Base-by-base conservation (phyloP, 2,888 invertebrate genomes). In the Alloscopus bannaensis region DNA sequence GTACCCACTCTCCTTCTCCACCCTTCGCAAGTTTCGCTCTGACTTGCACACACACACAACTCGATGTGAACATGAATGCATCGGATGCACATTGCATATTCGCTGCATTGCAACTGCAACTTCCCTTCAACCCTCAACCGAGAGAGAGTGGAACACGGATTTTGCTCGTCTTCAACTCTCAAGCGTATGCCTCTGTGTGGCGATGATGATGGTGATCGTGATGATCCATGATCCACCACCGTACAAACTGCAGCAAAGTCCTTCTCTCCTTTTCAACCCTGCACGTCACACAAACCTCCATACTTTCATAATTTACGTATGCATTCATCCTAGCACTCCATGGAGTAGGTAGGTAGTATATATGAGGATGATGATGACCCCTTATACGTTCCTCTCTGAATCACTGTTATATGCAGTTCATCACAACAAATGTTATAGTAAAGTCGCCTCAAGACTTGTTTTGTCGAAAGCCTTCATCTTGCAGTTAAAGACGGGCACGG, bases 331-430 rank as follows among this genome's bases (percentile, higher is more conserved):
- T n/a, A n/a, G n/a, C n/a, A n/a, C n/a, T n/a, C n/a, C n/a, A n/a
- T n/a, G n/a, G n/a, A n/a, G n/a, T n/a, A n/a, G n/a, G n/a, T n/a
- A n/a, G n/a, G n/a, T n/a, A n/a, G n/a, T n/a, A n/a, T n/a, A n/a
- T n/a, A n/a, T n/a, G n/a, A n/a, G n/a, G n/a, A n/a, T n/a, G n/a
- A n/a, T n/a, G n/a, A n/a, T n/a, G n/a, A n/a, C n/a, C n/a, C n/a
- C n/a, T n/a, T n/a, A n/a, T n/a, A n/a, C n/a, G n/a, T n/a, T n/a
- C n/a, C n/a, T n/a, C n/a, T n/a, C n/a, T n/a, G n/a, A n/a, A n/a
- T n/a, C n/a, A n/a, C n/a, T n/a, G n/a, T 47, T 28, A 73, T 57
- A 57, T 73, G 73, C 73, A 73, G 73, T 73, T 73, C 66, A 62
- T 36, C 62, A 45, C 50, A 64, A 29, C 8, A n/a, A 42, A 50